Evolutionary conservation across 2,888 invertebrate genomes (phyloP).

Genomic region (Volucella inflata): DNA sequence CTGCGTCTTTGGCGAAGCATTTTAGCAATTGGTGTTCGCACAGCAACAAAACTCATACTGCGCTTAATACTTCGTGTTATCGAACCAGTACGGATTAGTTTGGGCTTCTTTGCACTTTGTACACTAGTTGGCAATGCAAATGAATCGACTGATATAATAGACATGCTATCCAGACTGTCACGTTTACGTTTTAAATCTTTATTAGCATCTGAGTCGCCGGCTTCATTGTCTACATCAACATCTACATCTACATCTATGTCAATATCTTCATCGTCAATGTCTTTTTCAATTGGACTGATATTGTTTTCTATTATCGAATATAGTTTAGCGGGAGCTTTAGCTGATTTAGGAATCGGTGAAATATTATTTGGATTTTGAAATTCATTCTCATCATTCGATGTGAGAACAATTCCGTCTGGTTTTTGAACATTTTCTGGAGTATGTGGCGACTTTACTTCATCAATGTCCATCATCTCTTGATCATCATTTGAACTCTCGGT

Average conservation of each 20-base stretch:
- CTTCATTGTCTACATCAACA: constrained; percentile 76
- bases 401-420: constrained; percentile 76
- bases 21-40: constrained; percentile 81
- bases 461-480: constrained; percentile 76
- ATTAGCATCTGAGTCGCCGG: constrained; percentile 81
- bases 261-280: constrained; percentile 76
- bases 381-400: constrained; percentile 74
- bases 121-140: constrained; percentile 79
- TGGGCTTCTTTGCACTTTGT: constrained; percentile 82
- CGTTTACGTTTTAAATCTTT: constrained; percentile 82
- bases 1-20: constrained; percentile 78
- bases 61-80: constrained; percentile 82
- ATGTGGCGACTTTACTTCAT: constrained; percentile 73
- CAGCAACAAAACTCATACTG: constrained; percentile 83
- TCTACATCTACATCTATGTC: constrained; percentile 82
- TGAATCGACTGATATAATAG: constrained; percentile 82
- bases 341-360: constrained; percentile 81
- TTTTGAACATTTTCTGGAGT: constrained; percentile 62
- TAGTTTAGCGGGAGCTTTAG: constrained; percentile 41
- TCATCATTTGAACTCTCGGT: constrained; percentile 50
- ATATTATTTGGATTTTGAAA: constrained; percentile 79
- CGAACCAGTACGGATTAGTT: constrained; percentile 83
- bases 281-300: constrained; percentile 59
- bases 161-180: constrained; percentile 82
- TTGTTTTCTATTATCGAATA: constrained; percentile 78